phyloP scores from a whole-genome alignment of 2,797 vertebrate species.

The Falco novaeseelandiae region DNA sequence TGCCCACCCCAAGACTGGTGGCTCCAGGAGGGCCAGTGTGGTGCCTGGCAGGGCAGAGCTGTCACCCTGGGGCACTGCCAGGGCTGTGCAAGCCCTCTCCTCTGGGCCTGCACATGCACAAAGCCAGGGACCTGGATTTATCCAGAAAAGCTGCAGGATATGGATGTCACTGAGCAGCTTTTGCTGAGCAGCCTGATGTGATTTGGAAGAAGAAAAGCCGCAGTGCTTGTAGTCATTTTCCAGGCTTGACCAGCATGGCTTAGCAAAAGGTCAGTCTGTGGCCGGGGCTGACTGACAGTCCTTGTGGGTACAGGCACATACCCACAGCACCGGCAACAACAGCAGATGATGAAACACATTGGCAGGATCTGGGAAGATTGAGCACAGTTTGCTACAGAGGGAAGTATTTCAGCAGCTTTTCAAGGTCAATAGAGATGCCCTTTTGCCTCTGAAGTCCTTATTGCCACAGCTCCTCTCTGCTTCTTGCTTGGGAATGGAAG shows the following conservation, averaged over 20 bases:
- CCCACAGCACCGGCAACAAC: background rate
- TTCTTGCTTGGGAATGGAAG: background rate
- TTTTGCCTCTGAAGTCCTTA: background rate
- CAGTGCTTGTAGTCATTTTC: background rate
- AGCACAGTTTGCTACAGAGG: background rate
- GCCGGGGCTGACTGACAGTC: background rate
- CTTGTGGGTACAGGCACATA: fast-evolving
- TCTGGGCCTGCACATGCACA: fast-evolving
- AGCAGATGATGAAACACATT: background rate
- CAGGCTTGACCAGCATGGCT: background rate
- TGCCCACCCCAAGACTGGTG: background rate
- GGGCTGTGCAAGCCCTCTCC: background rate
- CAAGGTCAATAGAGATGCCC: background rate
- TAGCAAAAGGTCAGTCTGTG: background rate
- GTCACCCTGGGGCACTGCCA: background rate
- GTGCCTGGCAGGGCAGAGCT: background rate
- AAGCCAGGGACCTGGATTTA: background rate
- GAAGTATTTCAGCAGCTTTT: background rate
- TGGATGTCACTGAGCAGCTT: background rate
- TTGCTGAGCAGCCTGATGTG: background rate
- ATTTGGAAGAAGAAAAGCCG: background rate
- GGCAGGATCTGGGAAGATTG: background rate
- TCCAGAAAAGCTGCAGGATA: background rate
- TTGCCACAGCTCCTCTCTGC: background rate
- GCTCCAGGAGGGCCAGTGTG: background rate